Base-by-base conservation (phyloP, 2,888 invertebrate genomes). In the Chymomyza amoena region DNA sequence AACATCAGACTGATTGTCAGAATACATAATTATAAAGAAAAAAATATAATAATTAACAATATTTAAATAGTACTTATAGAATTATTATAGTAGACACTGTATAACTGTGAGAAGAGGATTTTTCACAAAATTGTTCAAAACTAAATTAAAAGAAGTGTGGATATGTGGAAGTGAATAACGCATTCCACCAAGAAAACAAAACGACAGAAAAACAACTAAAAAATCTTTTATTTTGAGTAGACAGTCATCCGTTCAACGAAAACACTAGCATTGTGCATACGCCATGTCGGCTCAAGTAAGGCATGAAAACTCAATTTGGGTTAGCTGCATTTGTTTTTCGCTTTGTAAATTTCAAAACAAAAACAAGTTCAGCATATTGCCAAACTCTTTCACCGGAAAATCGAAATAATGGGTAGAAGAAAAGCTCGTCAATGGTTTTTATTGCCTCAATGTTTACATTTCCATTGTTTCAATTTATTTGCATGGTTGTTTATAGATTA, bases 111-210 rank as follows among this genome's bases (percentile, higher is more conserved):
- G 39, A 7, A 60, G 52, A 52, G 61, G 61, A 60, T 66, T 66
- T 66, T 52, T 20, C 50, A 52, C 66, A 61, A 66, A 61, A 61
- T 66, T 51, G 0, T 63, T 51, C 39, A 61, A 20, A 66, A 39
- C 63, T 70, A 70, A 66, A 70, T 64, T 63, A 66, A 61, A 57
- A 51, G 7, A 32, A 32, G 3, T 28, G 28, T n/a, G 28, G 28
- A 28, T 4, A 32, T 45, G 39, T 36, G 16, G 28, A 64, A 64
- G 45, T 64, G 32, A 60, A 60, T 36, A 60, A 32, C 32, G 52
- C 15, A 25, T 32, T 32, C 10, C 36, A 59, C 7, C 32, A 59
- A 59, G 36, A 59, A 59, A 59, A 4, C 32, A 60, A 20, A 28
- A 57, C 7, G 15, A 57, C 16, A 20, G 1, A 25, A 7, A 57